These are phyloP conservation scores for Gavialis gangeticus DNA, from an alignment of 2,113 vertebrate species.

Conservation along the genomic window DNA sequence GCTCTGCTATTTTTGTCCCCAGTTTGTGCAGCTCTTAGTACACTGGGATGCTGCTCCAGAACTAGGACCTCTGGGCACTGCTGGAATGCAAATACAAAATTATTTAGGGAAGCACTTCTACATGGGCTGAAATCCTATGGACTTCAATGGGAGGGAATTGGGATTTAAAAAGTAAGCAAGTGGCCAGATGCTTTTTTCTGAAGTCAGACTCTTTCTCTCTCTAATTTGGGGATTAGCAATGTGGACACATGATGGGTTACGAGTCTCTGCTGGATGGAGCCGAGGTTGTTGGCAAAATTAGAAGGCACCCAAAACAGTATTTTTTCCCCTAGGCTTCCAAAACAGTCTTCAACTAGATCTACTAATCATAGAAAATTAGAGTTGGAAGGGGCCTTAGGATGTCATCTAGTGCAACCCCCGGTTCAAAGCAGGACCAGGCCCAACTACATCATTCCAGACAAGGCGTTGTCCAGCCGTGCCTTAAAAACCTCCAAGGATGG, in stretches of 20 bases:
- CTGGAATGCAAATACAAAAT: fast-evolving
- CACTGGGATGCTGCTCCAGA: neutral
- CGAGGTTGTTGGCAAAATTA: neutral
- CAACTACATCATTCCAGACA: too few relatives aligned
- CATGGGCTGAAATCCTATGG: fast-evolving
- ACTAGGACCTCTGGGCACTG: neutral
- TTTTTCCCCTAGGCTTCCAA: too few relatives aligned
- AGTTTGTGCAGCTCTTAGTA: neutral
- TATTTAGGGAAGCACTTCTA: fast-evolving
- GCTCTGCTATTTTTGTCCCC: neutral
- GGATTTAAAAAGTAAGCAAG: neutral
- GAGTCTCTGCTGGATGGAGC: neutral
- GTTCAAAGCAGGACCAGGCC: too few relatives aligned
- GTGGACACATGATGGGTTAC: neutral
- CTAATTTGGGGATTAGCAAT: neutral
- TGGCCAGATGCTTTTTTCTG: neutral
- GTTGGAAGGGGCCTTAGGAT: too few relatives aligned
- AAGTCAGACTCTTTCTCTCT: fast-evolving
- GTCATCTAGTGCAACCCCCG: too few relatives aligned
- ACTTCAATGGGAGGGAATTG: neutral
- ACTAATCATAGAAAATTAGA: too few relatives aligned
- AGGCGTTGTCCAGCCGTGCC: too few relatives aligned
- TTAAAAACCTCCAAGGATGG: too few relatives aligned
- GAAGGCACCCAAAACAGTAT: neutral
- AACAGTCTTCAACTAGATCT: too few relatives aligned